Percentiles rank a stretch among this genome's conserved stretches.
These are phyloP conservation scores for Sinopyrophorus schimmeli DNA, from an alignment of 2,888 invertebrate species.

Conservation along the genomic window DNA sequence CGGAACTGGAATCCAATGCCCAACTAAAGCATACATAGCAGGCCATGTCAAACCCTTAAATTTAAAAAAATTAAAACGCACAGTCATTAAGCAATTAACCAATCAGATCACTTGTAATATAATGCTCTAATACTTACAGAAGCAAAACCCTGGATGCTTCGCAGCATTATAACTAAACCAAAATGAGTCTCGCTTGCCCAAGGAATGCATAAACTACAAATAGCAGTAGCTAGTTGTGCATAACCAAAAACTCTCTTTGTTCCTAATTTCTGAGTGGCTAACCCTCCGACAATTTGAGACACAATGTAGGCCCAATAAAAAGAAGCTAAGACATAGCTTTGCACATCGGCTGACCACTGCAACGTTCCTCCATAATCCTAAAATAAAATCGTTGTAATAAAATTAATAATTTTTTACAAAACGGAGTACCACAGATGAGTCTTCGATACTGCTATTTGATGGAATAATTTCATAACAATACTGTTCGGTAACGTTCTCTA, in stretches of 20 bases:
- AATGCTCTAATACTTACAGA: conserved; percentile 62
- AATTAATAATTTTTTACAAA: conserved; percentile 1
- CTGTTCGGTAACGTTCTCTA: conserved; percentile 44
- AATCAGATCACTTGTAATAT: not conserved
- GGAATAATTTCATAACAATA: conserved; percentile 45
- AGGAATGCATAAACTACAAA: conserved; percentile 69
- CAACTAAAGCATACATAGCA: conserved; percentile 74
- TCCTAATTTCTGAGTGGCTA: conserved; percentile 71
- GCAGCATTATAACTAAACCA: conserved; percentile 62
- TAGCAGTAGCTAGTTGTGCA: conserved; percentile 69
- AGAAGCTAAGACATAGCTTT: conserved; percentile 67
- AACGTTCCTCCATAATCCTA: conserved; percentile 61
- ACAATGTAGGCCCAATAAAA: conserved; percentile 77
- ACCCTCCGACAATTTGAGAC: conserved; percentile 70
- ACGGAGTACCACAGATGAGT: conserved; percentile 34
- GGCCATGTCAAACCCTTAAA: conserved; percentile 72
- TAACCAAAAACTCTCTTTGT: conserved; percentile 72
- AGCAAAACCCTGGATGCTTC: conserved; percentile 70
- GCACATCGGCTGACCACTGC: conserved; percentile 66
- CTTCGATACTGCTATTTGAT: not conserved
- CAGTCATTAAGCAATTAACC: not conserved
- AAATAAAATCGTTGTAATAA: not conserved
- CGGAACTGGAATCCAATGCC: conserved; percentile 72
- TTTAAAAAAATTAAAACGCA: conserved; percentile 7
- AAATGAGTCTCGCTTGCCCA: conserved; percentile 66